Evolutionary conservation across 1,140 invertebrate genomes (phyloP), one percentile per base, ranked within the genome.

Genomic region (Sitobion miscanthi): DNA sequence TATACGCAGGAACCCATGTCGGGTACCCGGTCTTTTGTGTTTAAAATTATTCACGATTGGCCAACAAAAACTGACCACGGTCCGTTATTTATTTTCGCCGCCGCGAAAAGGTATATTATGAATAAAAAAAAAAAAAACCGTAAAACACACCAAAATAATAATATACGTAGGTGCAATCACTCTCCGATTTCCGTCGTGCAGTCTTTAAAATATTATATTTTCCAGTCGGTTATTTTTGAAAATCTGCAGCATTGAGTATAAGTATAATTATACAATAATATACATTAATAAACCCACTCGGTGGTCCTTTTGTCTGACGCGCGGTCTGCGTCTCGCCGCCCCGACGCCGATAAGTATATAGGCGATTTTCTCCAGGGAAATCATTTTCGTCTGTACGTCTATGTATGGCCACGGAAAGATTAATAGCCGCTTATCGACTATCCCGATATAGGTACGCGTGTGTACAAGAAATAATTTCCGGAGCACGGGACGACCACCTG

Each of bases 311-410:
- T 47, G 42, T 87, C 85, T 47, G 25, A 6, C 2, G 7, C 45
- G 85, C 9, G 42, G 11, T 11, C 9, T 6, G 23, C 25, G 9
- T 38, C 9, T 30, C 85, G 5, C 4, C 17, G 25, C 25, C 4
- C 30, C 30, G 47, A n/a, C 62, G 4, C 30, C 1, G 62, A 69
- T 9, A 8, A 9, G 25, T 69, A 62, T 25, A n/a, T n/a, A n/a
- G 11, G 49, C 38, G 88, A 57, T 89, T 42, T 89, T 25, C 88
- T 89, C 88, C 21, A n/a, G 88, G 35, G 88, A 89, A 89, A 89
- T 57, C 49, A 89, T 57, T 54, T 54, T 89, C 35, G n/a, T 57
- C 20, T 25, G 6, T 38, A 23, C 0, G 20, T 54, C 30, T 35
- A 52, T 17, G 20, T 52, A 30, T 52, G n/a, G 49, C 38, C 87